Evolutionary conservation across 2,888 invertebrate species (phyloP).

Genomic region (Amphiduros pacificus): DNA sequence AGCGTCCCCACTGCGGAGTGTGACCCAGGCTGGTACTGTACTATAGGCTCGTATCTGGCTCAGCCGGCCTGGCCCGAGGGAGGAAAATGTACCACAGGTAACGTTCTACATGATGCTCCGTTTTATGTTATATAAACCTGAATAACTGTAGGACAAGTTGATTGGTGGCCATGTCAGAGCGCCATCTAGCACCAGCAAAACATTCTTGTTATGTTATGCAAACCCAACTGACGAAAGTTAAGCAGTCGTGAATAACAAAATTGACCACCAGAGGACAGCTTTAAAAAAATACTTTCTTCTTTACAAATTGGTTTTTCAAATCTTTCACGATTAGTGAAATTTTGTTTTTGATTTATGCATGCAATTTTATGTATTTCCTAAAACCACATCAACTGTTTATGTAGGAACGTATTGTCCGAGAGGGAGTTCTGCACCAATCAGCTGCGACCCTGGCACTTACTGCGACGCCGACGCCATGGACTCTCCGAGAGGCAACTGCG

Average conservation of each 20-base stretch:
- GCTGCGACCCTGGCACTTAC: conserved; percentile 51
- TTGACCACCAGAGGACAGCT: no score
- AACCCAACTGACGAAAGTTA: no score
- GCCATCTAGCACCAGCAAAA: no score
- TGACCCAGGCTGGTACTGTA: conserved; percentile 51
- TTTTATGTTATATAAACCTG: no score
- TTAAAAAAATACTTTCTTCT: no score
- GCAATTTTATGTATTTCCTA: background rate
- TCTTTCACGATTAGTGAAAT: no score
- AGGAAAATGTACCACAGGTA: conserved; percentile 49
- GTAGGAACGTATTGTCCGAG: conserved; percentile 50
- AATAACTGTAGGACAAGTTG: no score
- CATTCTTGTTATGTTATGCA: no score
- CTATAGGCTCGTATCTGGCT: conserved; percentile 37
- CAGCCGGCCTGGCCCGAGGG: conserved; percentile 50
- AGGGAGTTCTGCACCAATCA: conserved; percentile 46
- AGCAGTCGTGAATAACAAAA: no score
- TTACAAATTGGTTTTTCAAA: no score
- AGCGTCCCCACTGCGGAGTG: conserved; percentile 40
- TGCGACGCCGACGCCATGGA: conserved; percentile 44
- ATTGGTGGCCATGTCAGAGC: no score
- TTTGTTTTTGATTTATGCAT: no score
- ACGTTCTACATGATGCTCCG: background rate
- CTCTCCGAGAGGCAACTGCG: conserved; percentile 44
- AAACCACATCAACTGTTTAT: background rate